Conservation (phyloP, 92 coral and sea anemone genomes). For the Galaxea fascicularis region DNA sequence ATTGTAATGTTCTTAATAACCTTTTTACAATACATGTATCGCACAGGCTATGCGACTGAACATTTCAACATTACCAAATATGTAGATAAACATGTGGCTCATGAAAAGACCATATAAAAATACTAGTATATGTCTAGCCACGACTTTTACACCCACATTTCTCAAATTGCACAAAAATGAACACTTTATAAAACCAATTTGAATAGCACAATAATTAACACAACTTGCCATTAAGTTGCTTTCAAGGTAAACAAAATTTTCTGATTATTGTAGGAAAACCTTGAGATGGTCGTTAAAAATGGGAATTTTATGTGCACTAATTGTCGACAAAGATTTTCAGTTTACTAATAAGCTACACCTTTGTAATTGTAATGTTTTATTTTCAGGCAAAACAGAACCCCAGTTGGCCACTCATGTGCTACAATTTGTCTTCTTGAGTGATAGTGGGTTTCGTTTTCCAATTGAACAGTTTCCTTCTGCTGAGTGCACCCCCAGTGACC, state of each 20-base stretch:
- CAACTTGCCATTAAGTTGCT: neutral
- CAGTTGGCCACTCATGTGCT: conserved; percentile 49
- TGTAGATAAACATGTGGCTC: too few relatives aligned
- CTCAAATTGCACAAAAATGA: too few relatives aligned
- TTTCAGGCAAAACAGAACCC: conserved; percentile 19
- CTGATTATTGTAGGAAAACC: neutral
- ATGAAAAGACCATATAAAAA: too few relatives aligned
- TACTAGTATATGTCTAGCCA: too few relatives aligned
- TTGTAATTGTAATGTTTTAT: neutral
- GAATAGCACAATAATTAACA: too few relatives aligned
- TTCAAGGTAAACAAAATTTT: neutral
- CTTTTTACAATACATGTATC: too few relatives aligned
- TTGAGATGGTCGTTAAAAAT: conserved; percentile 14
- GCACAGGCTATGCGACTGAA: too few relatives aligned
- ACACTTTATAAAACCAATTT: too few relatives aligned
- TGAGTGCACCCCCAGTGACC: conserved; percentile 48
- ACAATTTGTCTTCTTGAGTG: conserved; percentile 52
- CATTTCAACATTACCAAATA: too few relatives aligned
- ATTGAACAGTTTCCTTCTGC: conserved; percentile 55
- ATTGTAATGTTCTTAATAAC: too few relatives aligned
- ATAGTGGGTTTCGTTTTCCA: conserved; percentile 62
- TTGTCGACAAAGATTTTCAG: neutral
- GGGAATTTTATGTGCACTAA: neutral
- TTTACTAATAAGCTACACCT: neutral
- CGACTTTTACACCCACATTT: too few relatives aligned